Percentiles rank a stretch among this genome's conserved stretches.
phyloP scores from a whole-genome alignment of 1,140 invertebrate species.

The Harlomillsia oculata region DNA sequence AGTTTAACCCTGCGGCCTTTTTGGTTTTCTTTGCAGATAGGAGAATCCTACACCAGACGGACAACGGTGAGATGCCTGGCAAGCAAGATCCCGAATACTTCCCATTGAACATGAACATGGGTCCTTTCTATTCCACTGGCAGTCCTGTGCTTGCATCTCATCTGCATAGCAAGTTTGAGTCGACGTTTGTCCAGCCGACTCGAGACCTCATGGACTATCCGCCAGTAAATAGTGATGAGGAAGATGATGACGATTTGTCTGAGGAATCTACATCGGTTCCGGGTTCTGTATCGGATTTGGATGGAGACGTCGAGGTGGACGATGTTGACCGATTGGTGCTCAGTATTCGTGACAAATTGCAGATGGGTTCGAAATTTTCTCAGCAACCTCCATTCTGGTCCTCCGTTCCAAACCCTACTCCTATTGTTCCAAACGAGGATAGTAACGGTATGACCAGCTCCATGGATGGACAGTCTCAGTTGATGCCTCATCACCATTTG shows the following conservation, averaged over 20 bases:
- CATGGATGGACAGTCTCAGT: background rate
- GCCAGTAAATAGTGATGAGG: conserved; percentile 25
- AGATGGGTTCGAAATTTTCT: conserved; percentile 19
- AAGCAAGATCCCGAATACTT: conserved; percentile 34
- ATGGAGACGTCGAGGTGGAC: conserved; percentile 26
- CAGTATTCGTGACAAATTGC: conserved; percentile 28
- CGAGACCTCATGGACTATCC: conserved; percentile 13
- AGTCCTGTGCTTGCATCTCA: conserved; percentile 4
- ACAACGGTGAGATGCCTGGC: conserved; percentile 31
- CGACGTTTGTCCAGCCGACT: conserved; percentile 15
- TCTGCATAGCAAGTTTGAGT: conserved; percentile 23
- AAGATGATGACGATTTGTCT: conserved; percentile 9
- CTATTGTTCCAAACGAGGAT: too few relatives aligned
- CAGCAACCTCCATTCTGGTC: background rate
- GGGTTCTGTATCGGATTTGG: conserved; percentile 12
- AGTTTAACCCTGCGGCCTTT: too few relatives aligned
- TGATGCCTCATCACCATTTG: background rate
- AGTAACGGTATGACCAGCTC: background rate
- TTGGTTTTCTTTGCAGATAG: too few relatives aligned
- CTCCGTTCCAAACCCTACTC: background rate
- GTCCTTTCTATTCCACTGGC: conserved; percentile 12
- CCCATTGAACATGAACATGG: conserved; percentile 29
- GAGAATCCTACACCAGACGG: too few relatives aligned
- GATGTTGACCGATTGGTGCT: conserved; percentile 25
- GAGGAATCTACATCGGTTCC: conserved; percentile 13